phyloP scores from a whole-genome alignment of 2,888 invertebrate species.

The Dryadula phaetusa region DNA sequence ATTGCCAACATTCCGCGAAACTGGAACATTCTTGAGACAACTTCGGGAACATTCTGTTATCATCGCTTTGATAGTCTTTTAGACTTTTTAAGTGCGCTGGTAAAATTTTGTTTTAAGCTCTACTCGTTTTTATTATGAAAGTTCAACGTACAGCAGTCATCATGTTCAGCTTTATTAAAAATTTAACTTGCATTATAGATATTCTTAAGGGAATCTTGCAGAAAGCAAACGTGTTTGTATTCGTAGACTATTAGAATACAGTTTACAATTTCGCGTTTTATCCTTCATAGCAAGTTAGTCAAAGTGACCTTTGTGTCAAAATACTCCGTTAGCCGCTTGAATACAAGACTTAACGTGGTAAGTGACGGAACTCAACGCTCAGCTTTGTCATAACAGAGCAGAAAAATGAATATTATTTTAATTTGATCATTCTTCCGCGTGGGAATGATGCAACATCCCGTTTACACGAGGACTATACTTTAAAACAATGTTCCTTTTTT shows the following conservation, averaged over 20 bases:
- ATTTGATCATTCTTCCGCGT: no score
- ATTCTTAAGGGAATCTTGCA: background rate
- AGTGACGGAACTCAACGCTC: no score
- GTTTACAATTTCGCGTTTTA: no score
- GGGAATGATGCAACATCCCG: no score
- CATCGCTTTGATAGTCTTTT: constrained; percentile 33
- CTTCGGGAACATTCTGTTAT: constrained; percentile 32
- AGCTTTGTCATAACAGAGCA: no score
- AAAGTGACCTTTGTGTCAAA: no score
- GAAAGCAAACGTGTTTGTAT: background rate
- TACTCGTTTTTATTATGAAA: constrained; percentile 32
- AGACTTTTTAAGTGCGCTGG: constrained; percentile 31
- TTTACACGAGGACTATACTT: no score
- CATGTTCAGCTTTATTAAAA: constrained; percentile 26
- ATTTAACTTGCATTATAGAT: constrained; percentile 21
- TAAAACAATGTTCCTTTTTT: no score
- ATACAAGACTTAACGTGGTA: no score
- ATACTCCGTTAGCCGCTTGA: no score
- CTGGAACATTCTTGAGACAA: constrained; percentile 29
- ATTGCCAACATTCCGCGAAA: constrained; percentile 32
- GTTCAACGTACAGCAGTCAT: constrained; percentile 9
- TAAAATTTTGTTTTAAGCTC: constrained; percentile 25
- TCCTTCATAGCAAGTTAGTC: no score
- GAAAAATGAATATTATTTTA: no score
- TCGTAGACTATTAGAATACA: background rate